Base-by-base conservation (phyloP, 2,113 vertebrate genomes). In the Gasterosteus aculeatus region DNA sequence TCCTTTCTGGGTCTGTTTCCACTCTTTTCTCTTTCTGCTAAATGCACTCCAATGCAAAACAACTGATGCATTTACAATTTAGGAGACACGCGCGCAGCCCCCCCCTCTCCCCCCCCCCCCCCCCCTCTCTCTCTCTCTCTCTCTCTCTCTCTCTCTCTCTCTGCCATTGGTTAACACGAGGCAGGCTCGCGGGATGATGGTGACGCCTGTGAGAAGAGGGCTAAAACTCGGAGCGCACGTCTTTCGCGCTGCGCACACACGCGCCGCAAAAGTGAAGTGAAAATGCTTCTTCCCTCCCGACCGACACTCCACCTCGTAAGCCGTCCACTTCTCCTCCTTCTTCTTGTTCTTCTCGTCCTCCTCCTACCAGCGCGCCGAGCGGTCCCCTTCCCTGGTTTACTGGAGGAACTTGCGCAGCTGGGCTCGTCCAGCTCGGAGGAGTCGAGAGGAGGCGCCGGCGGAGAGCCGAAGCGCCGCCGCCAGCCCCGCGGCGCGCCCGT, bases 211-310 rank as follows among this genome's bases (percentile, higher is more conserved):
- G 18, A 26, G 46, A 47, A 57, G 72, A 73, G 78, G 77, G 78
- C 75, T 72, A 69, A 65, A 83, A 83, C 54, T 85, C 78, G 14
- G 69, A 82, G 85, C 75, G 85, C 87, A 57, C 77, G 72, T 63
- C 84, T 58, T 61, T 18, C 70, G 56, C 5, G 69, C 67, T 56
- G 83, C 81, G 77, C 82, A 78, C 82, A 84, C 78, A 66, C 75
- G 49, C 86, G 22, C 82, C 7, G 83, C 35, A 18, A 80, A 84
- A 87, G 84, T 89, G 86, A 81, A 79, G 85, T 76, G 88, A 88
- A 85, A 89, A 90, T 90, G 89, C 90, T 72, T 68, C 69, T 83
- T 75, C 68, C 61, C 61, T 69, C 22, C 51, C 75, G 33, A 46
- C 2, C 83, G 18, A 53, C 77, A 78, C 71, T 62, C 63, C 76